These are phyloP conservation scores for Macroteleia sp. DNA, from an alignment of 2,888 invertebrate genomes.

Conservation along the genomic window DNA sequence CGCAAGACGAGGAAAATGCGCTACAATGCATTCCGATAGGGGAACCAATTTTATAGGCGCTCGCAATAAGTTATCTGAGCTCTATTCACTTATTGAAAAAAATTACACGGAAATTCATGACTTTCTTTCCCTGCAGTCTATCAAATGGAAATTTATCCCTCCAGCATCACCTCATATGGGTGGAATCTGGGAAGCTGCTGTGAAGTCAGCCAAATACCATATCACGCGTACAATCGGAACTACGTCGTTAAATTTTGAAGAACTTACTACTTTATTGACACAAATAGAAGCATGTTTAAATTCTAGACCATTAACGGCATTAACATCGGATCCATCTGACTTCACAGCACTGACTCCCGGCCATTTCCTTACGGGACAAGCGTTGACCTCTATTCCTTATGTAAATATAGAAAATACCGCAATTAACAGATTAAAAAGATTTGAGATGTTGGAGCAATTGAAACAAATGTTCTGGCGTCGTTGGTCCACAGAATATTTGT, in stretches of 20 bases:
- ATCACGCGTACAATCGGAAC: conserved; percentile 63
- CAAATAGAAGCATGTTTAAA: conserved; percentile 65
- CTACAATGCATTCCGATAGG: conserved; percentile 60
- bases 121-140: neutral
- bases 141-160: conserved; percentile 69
- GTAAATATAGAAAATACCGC: conserved; percentile 43
- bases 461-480: conserved; percentile 65
- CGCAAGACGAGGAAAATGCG: conserved; percentile 53
- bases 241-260: conserved; percentile 66
- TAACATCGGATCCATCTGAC: conserved; percentile 64
- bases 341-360: conserved; percentile 64
- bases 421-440: conserved; percentile 61
- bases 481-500: too few relatives aligned
- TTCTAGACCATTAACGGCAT: conserved; percentile 58
- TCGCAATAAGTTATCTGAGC: conserved; percentile 14
- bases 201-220: conserved; percentile 73
- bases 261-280: conserved; percentile 60
- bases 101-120: conserved; percentile 10
- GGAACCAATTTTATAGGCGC: conserved; percentile 69
- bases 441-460: conserved; percentile 51
- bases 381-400: conserved; percentile 64
- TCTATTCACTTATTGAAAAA: conserved; percentile 5
- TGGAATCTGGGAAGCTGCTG: conserved; percentile 72
- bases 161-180: conserved; percentile 68
- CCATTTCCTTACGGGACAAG: conserved; percentile 67